Conservation (phyloP, 2,113 vertebrate species). For the Myotis davidii region DNA sequence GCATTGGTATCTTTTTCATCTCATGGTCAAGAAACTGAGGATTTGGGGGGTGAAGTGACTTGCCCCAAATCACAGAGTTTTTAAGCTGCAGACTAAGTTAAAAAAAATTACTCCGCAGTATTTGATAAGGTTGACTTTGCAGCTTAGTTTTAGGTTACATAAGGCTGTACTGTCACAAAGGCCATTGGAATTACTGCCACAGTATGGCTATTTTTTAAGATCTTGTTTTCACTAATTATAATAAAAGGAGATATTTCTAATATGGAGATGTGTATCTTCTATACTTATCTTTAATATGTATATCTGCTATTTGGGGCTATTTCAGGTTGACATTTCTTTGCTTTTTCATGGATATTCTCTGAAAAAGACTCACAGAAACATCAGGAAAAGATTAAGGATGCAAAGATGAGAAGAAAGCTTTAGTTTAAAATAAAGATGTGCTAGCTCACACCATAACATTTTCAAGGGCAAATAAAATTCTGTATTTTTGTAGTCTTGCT, state of each 20-base stretch:
- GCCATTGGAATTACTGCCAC: neutral
- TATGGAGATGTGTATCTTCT: neutral
- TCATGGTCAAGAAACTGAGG: neutral
- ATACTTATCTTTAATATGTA: neutral
- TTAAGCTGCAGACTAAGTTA: neutral
- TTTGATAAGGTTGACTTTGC: constrained; percentile 20
- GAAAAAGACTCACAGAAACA: neutral
- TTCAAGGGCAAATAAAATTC: constrained; percentile 46
- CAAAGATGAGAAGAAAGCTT: constrained; percentile 16
- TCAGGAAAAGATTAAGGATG: constrained; percentile 24
- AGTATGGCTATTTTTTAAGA: neutral
- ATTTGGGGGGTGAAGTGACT: neutral
- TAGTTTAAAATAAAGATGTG: constrained; percentile 6
- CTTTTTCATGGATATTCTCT: constrained; percentile 22
- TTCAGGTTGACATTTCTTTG: constrained; percentile 43
- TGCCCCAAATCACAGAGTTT: neutral
- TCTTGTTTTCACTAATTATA: constrained; percentile 21
- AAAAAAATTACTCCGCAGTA: neutral
- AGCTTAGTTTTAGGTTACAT: constrained; percentile 38
- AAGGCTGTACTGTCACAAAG: neutral
- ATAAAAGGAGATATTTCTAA: constrained; percentile 12
- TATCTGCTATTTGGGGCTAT: constrained; percentile 14
- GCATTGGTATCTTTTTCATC: neutral
- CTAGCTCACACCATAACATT: neutral
- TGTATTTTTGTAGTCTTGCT: constrained; percentile 12